Evolutionary conservation across 2,113 vertebrate species (phyloP), one percentile per base, ranked within the genome.

Genomic region (Serinus canaria): DNA sequence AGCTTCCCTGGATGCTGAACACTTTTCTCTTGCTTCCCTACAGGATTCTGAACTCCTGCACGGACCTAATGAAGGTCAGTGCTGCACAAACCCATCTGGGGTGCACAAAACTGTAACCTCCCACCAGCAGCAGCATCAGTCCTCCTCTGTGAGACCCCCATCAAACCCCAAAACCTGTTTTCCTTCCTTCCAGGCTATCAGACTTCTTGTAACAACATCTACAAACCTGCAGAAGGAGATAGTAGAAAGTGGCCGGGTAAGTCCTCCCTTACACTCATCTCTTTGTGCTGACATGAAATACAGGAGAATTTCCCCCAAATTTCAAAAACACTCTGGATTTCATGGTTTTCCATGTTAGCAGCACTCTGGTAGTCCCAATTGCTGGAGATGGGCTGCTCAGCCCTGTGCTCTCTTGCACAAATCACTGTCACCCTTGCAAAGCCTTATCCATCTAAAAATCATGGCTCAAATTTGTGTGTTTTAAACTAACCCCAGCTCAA

Each of bases 221-320:
- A 99, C 99, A 0, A 98, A 98, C 94, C 90, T 99, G 28, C 99
- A 99, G 94, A 99, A 99, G 97, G 99, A 99, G 92, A 99, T 99
- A 11, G 99, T 99, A 21, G 99, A 99, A 95, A 94, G 99, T 10
- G 99, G 98, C 92, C 98, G 98, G 98, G 99, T 99, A 94, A 98
- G 98, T 96, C 77, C 8, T 69, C 2, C 14, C 13, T 19, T 37
- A 4, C 9, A 4, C 23, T 76, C 6, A 1, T 25, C 18, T 46
- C 30, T 72, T 39, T 44, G 35, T 44, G 6, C 39, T 3, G 4
- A 3, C 11, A 39, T 4, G 16, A 81, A 62, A 62, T 23, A 13
- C 0, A 1, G 50, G 39, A 72, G 62, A 20, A 30, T 60, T 47
- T 75, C 27, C 58, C 41, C 8, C 21, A 17, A 0, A 52, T 4